These are phyloP conservation scores for Ceratina australensis DNA, from an alignment of 1,140 invertebrate species.

Conservation along the genomic window DNA sequence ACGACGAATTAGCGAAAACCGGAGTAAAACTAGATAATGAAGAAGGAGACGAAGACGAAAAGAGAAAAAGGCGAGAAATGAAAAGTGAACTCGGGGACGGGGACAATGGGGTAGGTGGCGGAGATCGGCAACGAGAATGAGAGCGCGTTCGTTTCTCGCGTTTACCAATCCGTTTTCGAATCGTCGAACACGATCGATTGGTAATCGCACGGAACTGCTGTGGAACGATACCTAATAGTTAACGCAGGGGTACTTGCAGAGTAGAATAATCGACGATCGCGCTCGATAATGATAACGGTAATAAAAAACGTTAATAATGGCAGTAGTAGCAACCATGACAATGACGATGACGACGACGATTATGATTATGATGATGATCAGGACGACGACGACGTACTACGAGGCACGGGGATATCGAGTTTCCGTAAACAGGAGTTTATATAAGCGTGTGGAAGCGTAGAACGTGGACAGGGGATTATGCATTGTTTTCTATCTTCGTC, in stretches of 20 bases:
- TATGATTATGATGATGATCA: conserved; percentile 28
- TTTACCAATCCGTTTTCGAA: no score
- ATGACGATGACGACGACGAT: conserved; percentile 34
- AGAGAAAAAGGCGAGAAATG: background rate
- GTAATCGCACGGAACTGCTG: no score
- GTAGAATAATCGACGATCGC: background rate
- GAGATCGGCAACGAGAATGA: no score
- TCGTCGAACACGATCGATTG: no score
- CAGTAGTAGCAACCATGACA: conserved; percentile 60
- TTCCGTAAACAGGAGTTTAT: conserved; percentile 19
- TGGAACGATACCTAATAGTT: background rate
- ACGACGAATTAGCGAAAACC: conserved; percentile 7
- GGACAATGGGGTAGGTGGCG: background rate
- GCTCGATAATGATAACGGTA: conserved; percentile 49
- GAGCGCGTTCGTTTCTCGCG: no score
- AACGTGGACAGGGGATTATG: background rate
- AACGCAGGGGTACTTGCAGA: conserved; percentile 3
- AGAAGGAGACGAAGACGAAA: background rate
- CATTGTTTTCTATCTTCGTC: conserved; percentile 37
- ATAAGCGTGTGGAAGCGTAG: background rate
- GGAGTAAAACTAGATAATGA: background rate
- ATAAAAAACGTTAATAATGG: conserved; percentile 67
- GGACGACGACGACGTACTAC: conserved; percentile 32
- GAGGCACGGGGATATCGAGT: conserved; percentile 37
- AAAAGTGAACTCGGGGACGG: background rate